Evolutionary conservation across 2,888 invertebrate species (phyloP), one percentile per base, ranked within the genome.

Genomic region (Ectropis crepuscularia): DNA sequence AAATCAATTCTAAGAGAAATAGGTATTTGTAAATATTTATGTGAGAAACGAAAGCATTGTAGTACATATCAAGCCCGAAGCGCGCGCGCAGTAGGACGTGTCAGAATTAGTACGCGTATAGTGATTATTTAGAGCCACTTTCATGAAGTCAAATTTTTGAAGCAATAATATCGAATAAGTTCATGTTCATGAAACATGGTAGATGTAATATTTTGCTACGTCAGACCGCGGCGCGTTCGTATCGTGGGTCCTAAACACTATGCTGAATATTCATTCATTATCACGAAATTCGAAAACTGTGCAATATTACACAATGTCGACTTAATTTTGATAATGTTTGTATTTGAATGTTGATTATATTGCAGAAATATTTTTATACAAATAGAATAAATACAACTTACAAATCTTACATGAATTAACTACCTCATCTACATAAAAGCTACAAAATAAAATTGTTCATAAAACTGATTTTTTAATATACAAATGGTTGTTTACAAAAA

Each of bases 281-380:
- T 70, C 74, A 75, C 69, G 69, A 71, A 77, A 74, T 64, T 49
- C 9, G 46, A 72, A 68, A 74, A 79, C 81, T 82, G 88, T 89
- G 89, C 89, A 90, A 88, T 90, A 88, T n/a, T 85, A 87, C 87
- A 88, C 86, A 82, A 77, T 81, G 85, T 84, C 82, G 80, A 88
- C 78, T 83, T 87, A 86, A 86, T 90, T 90, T 90, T 90, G 88
- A 90, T 91, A 89, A 87, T 89, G 87, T 89, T 91, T 89, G 88
- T 91, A 91, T 90, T 90, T 91, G 76, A 89, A 88, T 90, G 92
- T 92, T 91, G 81, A 89, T 87, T 90, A 90, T 91, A 91, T 89
- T 88, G 83, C 91, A 90, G 84, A 92, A 91, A 86, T 92, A 92
- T 92, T 92, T 92, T 92, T 92, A 92, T 92, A 92, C 87, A 88